Base-by-base conservation (phyloP, 1,140 invertebrate genomes). In the Sinonovacula constricta region DNA sequence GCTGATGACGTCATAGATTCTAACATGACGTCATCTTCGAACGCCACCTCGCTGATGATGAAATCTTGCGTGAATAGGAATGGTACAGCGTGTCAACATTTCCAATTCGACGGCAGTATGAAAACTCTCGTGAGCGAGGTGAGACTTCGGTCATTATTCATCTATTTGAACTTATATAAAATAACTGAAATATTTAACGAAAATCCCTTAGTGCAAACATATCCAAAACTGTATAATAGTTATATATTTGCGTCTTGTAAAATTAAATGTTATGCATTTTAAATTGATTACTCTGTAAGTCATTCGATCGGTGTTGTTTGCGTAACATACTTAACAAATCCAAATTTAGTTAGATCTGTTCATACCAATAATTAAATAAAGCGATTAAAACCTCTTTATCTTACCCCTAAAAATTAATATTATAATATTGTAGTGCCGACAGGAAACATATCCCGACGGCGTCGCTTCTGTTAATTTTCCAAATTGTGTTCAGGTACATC, bases 41-140 rank as follows among this genome's bases (percentile, higher is more conserved):
- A n/a, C n/a, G n/a, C n/a, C n/a, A 7, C 15, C 4, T n/a, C n/a
- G n/a, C n/a, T n/a, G n/a, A n/a, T n/a, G n/a, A n/a, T n/a, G n/a
- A 75, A 14, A 65, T 69, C 66, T 39, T 81, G 33, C 70, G 79
- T 54, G 59, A 67, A n/a, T 51, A 72, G 10, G 56, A 74, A 79
- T 57, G 18, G 30, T 49, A 33, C 69, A 62, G 12, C 7, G 51
- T 60, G 69, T 31, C 33, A 36, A 45, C 5, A 18, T 31, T 28
- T 59, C 49, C 2, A 54, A 4, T 72, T 33, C 31, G 34, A 72
- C 12, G 39, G 31, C 12, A 51, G 56, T 18, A 33, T 69, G 26
- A 69, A 33, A 28, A 30, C 45, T 15, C 18, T 69, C 3, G 67
- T 69, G 2, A 69, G 18, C 26, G 67, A 69, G 34, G 67, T 69